Base-by-base conservation (phyloP, 1,140 invertebrate genomes). In the Zaprionus kolodkinae region DNA sequence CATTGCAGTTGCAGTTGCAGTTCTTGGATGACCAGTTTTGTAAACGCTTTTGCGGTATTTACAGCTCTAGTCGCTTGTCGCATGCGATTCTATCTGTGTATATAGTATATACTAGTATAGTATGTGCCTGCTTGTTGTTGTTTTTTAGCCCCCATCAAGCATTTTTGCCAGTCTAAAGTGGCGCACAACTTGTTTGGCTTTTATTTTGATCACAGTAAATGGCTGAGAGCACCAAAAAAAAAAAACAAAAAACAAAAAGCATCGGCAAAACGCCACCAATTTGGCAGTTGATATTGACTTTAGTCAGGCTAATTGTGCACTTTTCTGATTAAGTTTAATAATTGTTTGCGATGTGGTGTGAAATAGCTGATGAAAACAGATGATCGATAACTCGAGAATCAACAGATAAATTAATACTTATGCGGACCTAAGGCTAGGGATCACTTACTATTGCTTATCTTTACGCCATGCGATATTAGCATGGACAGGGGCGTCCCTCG, bases 381-480 rank as follows among this genome's bases (percentile, higher is more conserved):
- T 50, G 45, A 50, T 50, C 17, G 45, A 45, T 45, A 6, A 12
- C 21, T 11, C 17, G 17, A 12, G 21, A 25, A 45, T 45, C n/a
- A 45, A 15, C n/a, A 15, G 2, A 15, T 15, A 15, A 15, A 5
- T 7, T 6, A 45, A 50, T 25, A 50, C 11, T 27, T 27, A 2
- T 7, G 27, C 12, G 13, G 25, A 4, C 30, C 0, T 55, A 10
- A n/a, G 27, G 57, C 50, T 76, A 45, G 36, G 62, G 43, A 15
- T 85, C 45, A 96, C 96, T 96, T 92, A 97, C 96, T 95, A 85
- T 95, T 95, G 83, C 94, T 95, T 59, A 96, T 94, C 91, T 95
- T 96, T 72, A 95, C 95, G 76, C 95, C 95, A 78, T 96, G 94
- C 6, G 96, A 96, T 79, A 97, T 96, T 55, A 97, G 94, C 94